Percentiles rank a stretch among this genome's conserved stretches.
These are phyloP conservation scores for Melanerpes aurifrons DNA, from an alignment of 2,113 vertebrate genomes.

Conservation along the genomic window DNA sequence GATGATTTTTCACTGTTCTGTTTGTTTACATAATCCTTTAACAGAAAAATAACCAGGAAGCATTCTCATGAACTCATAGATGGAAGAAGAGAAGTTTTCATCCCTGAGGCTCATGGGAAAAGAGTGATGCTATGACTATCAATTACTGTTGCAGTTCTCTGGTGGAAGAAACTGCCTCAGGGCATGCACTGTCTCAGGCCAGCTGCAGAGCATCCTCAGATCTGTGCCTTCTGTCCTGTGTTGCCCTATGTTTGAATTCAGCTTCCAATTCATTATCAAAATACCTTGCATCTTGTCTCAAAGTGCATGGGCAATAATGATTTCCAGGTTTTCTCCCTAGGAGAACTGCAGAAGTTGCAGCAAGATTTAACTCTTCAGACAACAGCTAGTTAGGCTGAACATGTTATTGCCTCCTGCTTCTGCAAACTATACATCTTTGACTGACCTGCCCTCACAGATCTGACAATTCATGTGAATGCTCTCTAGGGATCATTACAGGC, in stretches of 20 bases:
- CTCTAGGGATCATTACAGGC: neutral
- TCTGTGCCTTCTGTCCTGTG: neutral
- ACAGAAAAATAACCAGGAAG: neutral
- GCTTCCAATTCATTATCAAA: neutral
- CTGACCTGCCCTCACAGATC: neutral
- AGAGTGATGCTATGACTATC: neutral
- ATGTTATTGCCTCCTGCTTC: neutral
- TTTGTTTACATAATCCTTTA: neutral
- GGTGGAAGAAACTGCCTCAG: slow-evolving; percentile 15
- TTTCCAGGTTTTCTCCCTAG: neutral
- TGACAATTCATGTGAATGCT: neutral
- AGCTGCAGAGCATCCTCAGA: neutral
- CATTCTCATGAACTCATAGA: neutral
- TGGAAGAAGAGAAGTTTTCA: neutral
- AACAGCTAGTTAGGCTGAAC: neutral
- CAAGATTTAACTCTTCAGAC: neutral
- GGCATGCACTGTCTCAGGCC: neutral
- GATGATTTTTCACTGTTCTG: neutral
- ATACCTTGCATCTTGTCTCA: neutral
- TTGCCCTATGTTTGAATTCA: neutral
- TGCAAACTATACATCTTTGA: neutral
- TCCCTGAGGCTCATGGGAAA: neutral
- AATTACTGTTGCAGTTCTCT: neutral
- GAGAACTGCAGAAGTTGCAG: neutral
- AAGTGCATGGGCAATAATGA: neutral